phyloP scores from a whole-genome alignment of 2,797 vertebrate species.

The Chelidonichthys spinosus region DNA sequence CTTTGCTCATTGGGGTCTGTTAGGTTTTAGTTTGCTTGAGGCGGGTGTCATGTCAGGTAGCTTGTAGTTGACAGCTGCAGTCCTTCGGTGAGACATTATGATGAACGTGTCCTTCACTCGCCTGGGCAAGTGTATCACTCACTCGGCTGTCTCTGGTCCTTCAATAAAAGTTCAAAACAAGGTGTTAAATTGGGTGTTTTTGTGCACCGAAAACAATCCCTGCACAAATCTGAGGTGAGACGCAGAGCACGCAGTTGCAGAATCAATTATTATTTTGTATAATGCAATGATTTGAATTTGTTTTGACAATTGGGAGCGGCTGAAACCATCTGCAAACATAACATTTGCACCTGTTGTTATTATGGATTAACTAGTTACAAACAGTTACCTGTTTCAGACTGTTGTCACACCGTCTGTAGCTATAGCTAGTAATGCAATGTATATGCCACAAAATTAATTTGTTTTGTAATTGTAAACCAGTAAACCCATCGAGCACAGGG shows the following conservation, averaged over 20 bases:
- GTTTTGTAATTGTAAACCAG: too few relatives aligned
- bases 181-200: not conserved
- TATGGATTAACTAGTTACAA: not conserved
- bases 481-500: too few relatives aligned
- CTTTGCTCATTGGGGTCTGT: not conserved
- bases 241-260: not conserved
- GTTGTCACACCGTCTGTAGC: too few relatives aligned
- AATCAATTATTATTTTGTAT: not conserved
- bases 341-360: not conserved
- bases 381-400: not conserved
- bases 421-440: too few relatives aligned
- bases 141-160: not conserved
- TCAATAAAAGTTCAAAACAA: not conserved
- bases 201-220: not conserved
- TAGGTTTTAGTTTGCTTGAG: constrained; percentile 4
- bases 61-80: constrained; percentile 17
- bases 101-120: constrained; percentile 3
- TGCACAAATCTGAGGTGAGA: not conserved
- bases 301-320: not conserved
- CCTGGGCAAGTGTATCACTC: not conserved
- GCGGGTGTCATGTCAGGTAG: constrained; percentile 15
- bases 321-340: not conserved
- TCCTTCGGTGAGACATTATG: constrained; percentile 6
- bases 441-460: not conserved
- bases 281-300: too few relatives aligned